Percentiles rank a stretch among this genome's conserved stretches.
phyloP scores from a whole-genome alignment of 2,113 vertebrate genomes.

The Oreochromis niloticus region DNA sequence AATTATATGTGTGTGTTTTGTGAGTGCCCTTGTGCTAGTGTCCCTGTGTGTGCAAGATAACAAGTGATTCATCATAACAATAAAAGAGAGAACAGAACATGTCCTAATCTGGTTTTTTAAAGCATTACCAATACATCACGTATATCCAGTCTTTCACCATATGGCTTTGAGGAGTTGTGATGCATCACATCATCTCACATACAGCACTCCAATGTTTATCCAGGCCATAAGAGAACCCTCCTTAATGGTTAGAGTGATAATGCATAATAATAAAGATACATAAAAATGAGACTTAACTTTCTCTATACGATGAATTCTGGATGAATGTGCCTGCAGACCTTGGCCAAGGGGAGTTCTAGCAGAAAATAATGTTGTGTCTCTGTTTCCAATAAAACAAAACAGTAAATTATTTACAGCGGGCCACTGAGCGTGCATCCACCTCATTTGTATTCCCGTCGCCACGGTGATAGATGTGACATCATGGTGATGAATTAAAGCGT shows the following conservation, averaged over 20 bases:
- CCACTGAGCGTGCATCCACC: slow-evolving; percentile 58
- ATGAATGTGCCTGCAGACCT: slow-evolving; percentile 63
- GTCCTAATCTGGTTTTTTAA: slow-evolving; percentile 8
- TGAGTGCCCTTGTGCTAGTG: not conserved
- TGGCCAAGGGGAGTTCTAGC: slow-evolving; percentile 60
- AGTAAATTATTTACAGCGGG: slow-evolving; percentile 73
- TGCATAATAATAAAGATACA: slow-evolving; percentile 50
- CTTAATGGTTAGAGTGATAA: slow-evolving; percentile 41
- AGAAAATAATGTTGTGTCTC: slow-evolving; percentile 66
- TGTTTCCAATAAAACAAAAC: slow-evolving; percentile 72
- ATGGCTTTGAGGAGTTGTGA: slow-evolving; percentile 24
- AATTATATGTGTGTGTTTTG: slow-evolving; percentile 5
- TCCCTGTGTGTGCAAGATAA: slow-evolving; percentile 11
- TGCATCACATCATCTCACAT: slow-evolving; percentile 22
- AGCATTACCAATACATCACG: slow-evolving; percentile 31
- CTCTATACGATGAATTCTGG: slow-evolving; percentile 22
- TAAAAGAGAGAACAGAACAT: slow-evolving; percentile 7
- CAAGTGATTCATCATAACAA: slow-evolving; percentile 15
- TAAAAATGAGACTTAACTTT: slow-evolving; percentile 36
- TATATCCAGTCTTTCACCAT: slow-evolving; percentile 24
- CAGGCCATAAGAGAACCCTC: slow-evolving; percentile 17
- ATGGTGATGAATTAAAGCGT: slow-evolving; percentile 67
- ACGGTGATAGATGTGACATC: slow-evolving; percentile 70
- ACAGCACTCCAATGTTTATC: slow-evolving; percentile 46
- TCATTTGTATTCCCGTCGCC: slow-evolving; percentile 67